Evolutionary conservation across 1,140 invertebrate species (phyloP).

Genomic region (Batillaria attramentaria): DNA sequence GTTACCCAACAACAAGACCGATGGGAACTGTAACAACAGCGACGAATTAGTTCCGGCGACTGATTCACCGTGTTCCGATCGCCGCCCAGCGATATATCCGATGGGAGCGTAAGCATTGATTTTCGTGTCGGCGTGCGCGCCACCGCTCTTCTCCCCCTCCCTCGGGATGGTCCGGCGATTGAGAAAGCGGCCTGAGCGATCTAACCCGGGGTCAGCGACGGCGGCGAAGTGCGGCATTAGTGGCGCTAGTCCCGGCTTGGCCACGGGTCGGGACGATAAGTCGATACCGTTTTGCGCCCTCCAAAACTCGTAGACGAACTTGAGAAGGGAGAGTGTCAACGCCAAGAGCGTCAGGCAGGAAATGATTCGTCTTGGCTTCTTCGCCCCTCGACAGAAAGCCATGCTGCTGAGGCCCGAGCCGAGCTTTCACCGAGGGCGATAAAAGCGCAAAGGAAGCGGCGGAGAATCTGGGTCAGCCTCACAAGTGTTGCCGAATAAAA

Average conservation of each 20-base stretch:
- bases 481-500: too few relatives aligned
- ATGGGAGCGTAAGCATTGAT: not conserved
- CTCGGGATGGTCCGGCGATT: not conserved
- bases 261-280: not conserved
- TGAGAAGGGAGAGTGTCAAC: not conserved
- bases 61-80: too few relatives aligned
- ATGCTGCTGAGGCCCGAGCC: too few relatives aligned
- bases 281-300: not conserved
- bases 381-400: too few relatives aligned
- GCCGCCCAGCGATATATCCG: not conserved
- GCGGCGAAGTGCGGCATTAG: not conserved
- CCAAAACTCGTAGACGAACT: slow-evolving; percentile 14
- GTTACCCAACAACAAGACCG: not conserved
- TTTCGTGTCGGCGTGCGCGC: not conserved
- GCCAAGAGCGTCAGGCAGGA: not conserved
- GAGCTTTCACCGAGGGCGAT: too few relatives aligned
- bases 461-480: too few relatives aligned
- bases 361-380: too few relatives aligned
- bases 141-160: not conserved
- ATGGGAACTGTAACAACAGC: not conserved
- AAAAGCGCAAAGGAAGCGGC: too few relatives aligned
- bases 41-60: not conserved
- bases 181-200: not conserved
- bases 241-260: not conserved
- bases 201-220: not conserved